phyloP scores from a whole-genome alignment of 2,113 vertebrate genomes.

The Catagonus wagneri region DNA sequence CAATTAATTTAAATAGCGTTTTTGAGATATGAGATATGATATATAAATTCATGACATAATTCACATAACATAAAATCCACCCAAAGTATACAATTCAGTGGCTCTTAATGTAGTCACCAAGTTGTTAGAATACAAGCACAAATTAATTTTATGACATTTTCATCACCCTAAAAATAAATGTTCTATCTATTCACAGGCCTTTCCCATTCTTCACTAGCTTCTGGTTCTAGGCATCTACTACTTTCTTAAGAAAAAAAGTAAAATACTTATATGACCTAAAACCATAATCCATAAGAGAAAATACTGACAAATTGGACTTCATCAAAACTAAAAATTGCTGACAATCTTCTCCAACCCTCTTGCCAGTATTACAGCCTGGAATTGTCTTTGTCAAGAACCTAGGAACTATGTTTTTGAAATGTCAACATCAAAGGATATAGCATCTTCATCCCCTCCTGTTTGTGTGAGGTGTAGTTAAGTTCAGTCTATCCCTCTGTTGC shows the following conservation, averaged over 20 bases:
- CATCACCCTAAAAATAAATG: background rate
- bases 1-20: background rate
- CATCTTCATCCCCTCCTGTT: background rate
- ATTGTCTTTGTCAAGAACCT: background rate
- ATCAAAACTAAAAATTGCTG: background rate
- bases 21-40: background rate
- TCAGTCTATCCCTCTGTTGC: background rate
- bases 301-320: background rate
- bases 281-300: background rate
- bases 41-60: background rate
- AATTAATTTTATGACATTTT: slow-evolving; percentile 16
- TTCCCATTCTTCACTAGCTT: background rate
- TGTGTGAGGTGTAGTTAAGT: background rate
- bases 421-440: background rate
- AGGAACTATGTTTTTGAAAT: background rate
- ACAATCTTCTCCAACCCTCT: background rate
- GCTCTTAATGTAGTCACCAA: background rate
- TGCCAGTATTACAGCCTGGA: background rate
- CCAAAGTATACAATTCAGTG: background rate
- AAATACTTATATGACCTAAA: background rate
- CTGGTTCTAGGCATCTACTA: background rate
- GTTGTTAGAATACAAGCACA: background rate
- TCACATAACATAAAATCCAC: background rate
- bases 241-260: background rate
- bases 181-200: background rate